Evolutionary conservation across 2,797 vertebrate genomes (phyloP).

Genomic region (Rhinophrynus dorsalis): DNA sequence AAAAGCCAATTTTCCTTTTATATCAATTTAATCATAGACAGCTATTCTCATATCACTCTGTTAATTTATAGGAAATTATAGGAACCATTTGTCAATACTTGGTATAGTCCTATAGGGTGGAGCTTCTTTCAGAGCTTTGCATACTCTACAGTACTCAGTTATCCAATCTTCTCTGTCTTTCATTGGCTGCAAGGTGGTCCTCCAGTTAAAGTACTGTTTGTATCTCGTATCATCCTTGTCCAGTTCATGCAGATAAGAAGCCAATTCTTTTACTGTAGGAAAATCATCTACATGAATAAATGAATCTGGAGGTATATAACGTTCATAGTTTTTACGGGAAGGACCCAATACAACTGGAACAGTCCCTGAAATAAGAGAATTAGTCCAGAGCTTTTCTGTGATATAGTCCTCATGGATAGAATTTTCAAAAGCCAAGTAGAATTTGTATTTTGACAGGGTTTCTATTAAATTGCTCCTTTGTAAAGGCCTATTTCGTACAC

Average conservation of each 20-base stretch:
- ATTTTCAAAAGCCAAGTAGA: constrained; percentile 33
- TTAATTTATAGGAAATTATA: too few relatives aligned
- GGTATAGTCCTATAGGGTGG: constrained; percentile 13
- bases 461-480: neutral
- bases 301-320: constrained; percentile 12
- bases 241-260: neutral
- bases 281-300: constrained; percentile 34
- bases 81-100: constrained; percentile 25
- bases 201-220: constrained; percentile 21
- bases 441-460: constrained; percentile 4
- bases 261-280: neutral
- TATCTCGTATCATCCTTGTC: constrained; percentile 23
- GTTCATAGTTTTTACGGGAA: constrained; percentile 22
- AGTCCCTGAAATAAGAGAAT: neutral
- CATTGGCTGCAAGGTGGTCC: neutral
- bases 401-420: constrained; percentile 26
- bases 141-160: constrained; percentile 18
- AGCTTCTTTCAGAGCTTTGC: constrained; percentile 13
- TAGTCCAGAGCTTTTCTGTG: constrained; percentile 25
- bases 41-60: too few relatives aligned
- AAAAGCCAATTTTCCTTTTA: too few relatives aligned
- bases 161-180: neutral
- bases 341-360: constrained; percentile 26
- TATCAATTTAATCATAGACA: too few relatives aligned
- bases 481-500: neutral